Evolutionary conservation across 2,113 vertebrate genomes (phyloP), one percentile per base, ranked within the genome.

Genomic region (Bostrychus sinensis): DNA sequence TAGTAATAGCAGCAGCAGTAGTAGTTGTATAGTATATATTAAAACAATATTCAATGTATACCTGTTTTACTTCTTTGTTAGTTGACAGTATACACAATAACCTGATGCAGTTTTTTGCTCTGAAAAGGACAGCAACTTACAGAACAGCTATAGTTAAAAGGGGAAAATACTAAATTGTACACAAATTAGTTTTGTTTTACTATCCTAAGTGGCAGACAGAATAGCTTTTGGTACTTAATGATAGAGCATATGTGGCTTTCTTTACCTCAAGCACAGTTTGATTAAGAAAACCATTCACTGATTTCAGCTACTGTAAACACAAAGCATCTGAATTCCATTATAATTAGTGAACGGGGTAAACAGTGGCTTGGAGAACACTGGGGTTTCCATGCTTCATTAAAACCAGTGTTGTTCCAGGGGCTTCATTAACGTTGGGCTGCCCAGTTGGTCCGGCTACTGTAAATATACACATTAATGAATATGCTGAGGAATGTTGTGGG

Each of bases 321-420:
- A 80, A 56, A 60, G 90, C 93, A 95, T 91, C 92, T 94, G 94
- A 95, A 89, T 89, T 91, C 91, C 91, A 94, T 95, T 94, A 94
- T 90, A 93, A 91, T 92, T 89, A 93, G 92, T 91, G 88, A 91
- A 93, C 94, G 89, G 93, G 93, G 94, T 95, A 94, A 95, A 93
- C 92, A 93, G 84, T 75, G 86, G 76, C 79, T 88, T 83, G 85
- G 70, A 90, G 90, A 94, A 93, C 92, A 93, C 92, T 92, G 92
- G 90, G 92, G 91, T 89, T 84, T 87, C 75, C 82, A 94, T 70
- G 92, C 92, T 91, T 94, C 91, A 90, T 95, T 95, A 90, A 92
- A 86, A 84, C 86, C 88, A 87, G 89, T 86, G 91, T 86, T 88
- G 85, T 91, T 91, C 81, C 84, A 84, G 85, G 76, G 56, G 54